Evolutionary conservation across 1,140 invertebrate species (phyloP).

Genomic region (Pomacea maculata): DNA sequence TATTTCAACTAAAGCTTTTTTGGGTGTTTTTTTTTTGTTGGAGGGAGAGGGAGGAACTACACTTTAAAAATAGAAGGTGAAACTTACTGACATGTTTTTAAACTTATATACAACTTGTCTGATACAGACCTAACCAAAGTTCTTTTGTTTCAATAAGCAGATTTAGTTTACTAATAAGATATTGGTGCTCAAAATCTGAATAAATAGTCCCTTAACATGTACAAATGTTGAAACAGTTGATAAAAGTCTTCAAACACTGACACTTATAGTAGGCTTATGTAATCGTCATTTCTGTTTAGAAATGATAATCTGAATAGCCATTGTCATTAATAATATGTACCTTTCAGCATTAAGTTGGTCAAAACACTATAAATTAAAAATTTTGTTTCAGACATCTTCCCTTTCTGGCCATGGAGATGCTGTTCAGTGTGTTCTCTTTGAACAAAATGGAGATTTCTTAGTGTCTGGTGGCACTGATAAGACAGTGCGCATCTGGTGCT

Average conservation of each 20-base stretch:
- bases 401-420: conserved; percentile 65
- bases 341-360: too few relatives aligned
- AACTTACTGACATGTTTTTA: not conserved
- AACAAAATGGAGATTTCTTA: conserved; percentile 61
- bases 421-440: conserved; percentile 63
- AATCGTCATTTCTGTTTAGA: not conserved
- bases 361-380: too few relatives aligned
- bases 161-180: not conserved
- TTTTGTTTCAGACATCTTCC: conserved; percentile 49
- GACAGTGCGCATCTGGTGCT: conserved; percentile 65
- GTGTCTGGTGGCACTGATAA: conserved; percentile 64
- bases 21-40: not conserved
- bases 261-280: not conserved
- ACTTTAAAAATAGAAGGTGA: not conserved
- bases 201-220: too few relatives aligned
- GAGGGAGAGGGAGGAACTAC: not conserved
- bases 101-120: not conserved
- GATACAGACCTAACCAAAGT: not conserved
- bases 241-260: too few relatives aligned
- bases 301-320: not conserved
- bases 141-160: not conserved
- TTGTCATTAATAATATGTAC: not conserved
- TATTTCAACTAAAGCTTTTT: not conserved
- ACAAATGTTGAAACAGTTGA: too few relatives aligned
- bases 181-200: too few relatives aligned